phyloP scores from a whole-genome alignment of 2,797 vertebrate species.

The Chaetophractus vellerosus region DNA sequence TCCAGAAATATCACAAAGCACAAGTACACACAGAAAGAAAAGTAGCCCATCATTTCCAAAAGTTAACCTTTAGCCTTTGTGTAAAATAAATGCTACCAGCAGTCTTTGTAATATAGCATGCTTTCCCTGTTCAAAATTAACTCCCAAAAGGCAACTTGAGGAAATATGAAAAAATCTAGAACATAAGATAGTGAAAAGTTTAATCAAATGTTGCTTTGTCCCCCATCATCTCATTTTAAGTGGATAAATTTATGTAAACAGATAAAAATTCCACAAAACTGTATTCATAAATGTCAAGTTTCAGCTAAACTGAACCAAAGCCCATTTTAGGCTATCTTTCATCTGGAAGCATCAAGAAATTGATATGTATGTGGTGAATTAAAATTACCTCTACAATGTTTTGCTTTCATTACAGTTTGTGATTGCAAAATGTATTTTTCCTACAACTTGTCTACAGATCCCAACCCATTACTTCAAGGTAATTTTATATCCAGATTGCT shows the following conservation, averaged over 20 bases:
- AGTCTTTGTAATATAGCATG: conserved; percentile 65
- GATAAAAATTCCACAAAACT: conserved; percentile 10
- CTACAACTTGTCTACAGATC: conserved; percentile 58
- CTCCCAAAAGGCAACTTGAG: conserved; percentile 53
- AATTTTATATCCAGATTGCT: conserved; percentile 48
- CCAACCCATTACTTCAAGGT: conserved; percentile 15
- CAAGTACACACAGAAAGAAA: conserved; percentile 77
- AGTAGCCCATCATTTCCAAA: conserved; percentile 72
- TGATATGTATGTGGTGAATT: neutral
- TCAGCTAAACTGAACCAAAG: conserved; percentile 28
- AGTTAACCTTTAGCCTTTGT: conserved; percentile 65
- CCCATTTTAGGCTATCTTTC: conserved; percentile 10
- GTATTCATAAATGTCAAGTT: neutral
- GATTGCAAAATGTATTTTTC: conserved; percentile 36
- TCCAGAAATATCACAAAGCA: conserved; percentile 79
- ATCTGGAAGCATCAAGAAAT: conserved; percentile 51
- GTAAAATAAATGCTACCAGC: conserved; percentile 71
- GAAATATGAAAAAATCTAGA: conserved; percentile 75
- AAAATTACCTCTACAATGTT: conserved; percentile 53
- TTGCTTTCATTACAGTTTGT: conserved; percentile 42
- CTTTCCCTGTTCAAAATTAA: conserved; percentile 79
- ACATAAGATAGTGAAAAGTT: neutral
- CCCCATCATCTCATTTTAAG: conserved; percentile 11
- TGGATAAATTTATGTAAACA: conserved; percentile 44
- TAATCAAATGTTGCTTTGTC: conserved; percentile 52